Conservation (phyloP, 2,113 vertebrate species). For the Chloropsis hardwickii region DNA sequence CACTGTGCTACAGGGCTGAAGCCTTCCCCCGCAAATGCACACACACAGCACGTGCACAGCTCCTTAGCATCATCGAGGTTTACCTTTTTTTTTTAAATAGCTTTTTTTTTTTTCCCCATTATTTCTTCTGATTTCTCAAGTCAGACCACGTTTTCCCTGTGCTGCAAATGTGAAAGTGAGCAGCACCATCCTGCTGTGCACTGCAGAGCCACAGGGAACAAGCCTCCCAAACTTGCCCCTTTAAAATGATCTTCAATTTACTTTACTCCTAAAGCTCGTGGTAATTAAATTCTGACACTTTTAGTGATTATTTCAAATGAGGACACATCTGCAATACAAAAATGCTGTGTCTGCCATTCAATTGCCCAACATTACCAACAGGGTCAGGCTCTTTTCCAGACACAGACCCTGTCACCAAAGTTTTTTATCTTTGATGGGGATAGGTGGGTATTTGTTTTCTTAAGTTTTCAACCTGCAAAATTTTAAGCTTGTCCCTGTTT, state of each 20-base stretch:
- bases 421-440: background rate
- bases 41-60: background rate
- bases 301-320: background rate
- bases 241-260: background rate
- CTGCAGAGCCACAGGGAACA: background rate
- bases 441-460: background rate
- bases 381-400: background rate
- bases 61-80: background rate
- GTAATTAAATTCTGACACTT: background rate
- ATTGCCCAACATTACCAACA: background rate
- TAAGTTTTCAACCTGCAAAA: background rate
- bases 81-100: background rate
- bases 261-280: background rate
- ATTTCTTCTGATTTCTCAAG: background rate
- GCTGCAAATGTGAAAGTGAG: background rate
- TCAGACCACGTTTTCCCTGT: fast-evolving
- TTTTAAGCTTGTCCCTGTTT: background rate
- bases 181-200: background rate
- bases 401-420: background rate
- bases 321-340: background rate
- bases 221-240: background rate
- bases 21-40: background rate
- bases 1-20: background rate
- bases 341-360: background rate
- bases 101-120: background rate